Percentiles rank a stretch among this genome's conserved stretches.
Conservation (phyloP, 2,888 invertebrate genomes). For the Dermolepida albohirtum region DNA sequence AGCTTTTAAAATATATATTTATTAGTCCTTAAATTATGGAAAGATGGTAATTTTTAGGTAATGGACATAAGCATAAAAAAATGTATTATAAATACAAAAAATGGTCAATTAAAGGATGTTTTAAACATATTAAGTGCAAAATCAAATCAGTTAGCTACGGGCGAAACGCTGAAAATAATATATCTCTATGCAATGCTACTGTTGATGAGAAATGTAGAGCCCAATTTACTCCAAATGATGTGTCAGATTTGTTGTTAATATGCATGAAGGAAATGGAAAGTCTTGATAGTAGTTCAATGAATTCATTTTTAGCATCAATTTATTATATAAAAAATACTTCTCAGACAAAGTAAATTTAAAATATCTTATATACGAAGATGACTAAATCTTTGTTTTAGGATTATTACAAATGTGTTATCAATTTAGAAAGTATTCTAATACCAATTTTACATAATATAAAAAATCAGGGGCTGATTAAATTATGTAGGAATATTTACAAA, state of each 20-base stretch:
- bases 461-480: not conserved
- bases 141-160: not conserved
- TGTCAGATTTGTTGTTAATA: conserved; percentile 1
- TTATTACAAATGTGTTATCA: not conserved
- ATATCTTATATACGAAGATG: not conserved
- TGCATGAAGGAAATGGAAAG: conserved; percentile 9
- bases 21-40: too few relatives aligned
- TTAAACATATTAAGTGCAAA: conserved; percentile 19
- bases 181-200: conserved; percentile 23
- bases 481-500: conserved; percentile 7
- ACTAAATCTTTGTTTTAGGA: conserved; percentile 19
- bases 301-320: conserved; percentile 24
- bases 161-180: conserved; percentile 24
- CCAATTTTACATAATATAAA: conserved; percentile 4
- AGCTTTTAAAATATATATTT: too few relatives aligned
- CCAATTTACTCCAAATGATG: conserved; percentile 15
- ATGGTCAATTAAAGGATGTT: conserved; percentile 31
- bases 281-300: conserved; percentile 10
- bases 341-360: conserved; percentile 12
- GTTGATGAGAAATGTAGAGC: not conserved
- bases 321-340: conserved; percentile 30
- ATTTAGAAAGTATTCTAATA: conserved; percentile 9
- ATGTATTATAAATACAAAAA: conserved; percentile 28
- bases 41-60: not conserved
- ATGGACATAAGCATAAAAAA: conserved; percentile 25